Evolutionary conservation across 2,888 invertebrate species (phyloP).

Genomic region (Epistrophe eligans): DNA sequence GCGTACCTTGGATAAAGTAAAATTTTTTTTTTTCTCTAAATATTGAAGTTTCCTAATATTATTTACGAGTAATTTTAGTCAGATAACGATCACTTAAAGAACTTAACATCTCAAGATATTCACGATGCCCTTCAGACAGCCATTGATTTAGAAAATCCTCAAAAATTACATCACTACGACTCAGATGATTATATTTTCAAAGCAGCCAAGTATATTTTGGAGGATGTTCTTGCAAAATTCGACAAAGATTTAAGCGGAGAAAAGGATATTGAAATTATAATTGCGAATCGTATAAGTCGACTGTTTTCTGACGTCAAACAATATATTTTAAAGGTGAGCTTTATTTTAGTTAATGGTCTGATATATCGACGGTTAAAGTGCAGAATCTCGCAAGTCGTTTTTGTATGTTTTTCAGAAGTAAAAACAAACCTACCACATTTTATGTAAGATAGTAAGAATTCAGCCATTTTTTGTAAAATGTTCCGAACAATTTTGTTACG

Average conservation of each 20-base stretch:
- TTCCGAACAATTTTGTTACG: no score
- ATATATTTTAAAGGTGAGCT: constrained; percentile 80
- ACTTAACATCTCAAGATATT: constrained; percentile 77
- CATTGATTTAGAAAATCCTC: constrained; percentile 78
- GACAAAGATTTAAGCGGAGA: constrained; percentile 80
- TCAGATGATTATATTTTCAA: constrained; percentile 80
- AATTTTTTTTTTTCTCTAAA: constrained; percentile 9
- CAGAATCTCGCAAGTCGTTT: no score
- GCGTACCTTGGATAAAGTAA: constrained; percentile 41
- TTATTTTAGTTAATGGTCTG: neutral
- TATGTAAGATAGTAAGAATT: no score
- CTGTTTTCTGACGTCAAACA: constrained; percentile 80
- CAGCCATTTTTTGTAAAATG: no score
- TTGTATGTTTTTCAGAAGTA: no score
- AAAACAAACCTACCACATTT: no score
- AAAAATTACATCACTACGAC: constrained; percentile 77
- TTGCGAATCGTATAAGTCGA: constrained; percentile 78
- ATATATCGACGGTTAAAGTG: no score
- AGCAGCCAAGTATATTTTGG: constrained; percentile 81
- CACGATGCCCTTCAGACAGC: constrained; percentile 80
- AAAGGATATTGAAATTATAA: constrained; percentile 71
- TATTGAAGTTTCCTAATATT: neutral
- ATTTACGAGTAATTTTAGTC: constrained; percentile 19
- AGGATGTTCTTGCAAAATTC: constrained; percentile 80
- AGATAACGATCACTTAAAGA: constrained; percentile 34